A percentile compares a stretch with the other conserved stretches of the same genome.
phyloP scores from a whole-genome alignment of 1,140 invertebrate species.

The Wasmannia auropunctata region DNA sequence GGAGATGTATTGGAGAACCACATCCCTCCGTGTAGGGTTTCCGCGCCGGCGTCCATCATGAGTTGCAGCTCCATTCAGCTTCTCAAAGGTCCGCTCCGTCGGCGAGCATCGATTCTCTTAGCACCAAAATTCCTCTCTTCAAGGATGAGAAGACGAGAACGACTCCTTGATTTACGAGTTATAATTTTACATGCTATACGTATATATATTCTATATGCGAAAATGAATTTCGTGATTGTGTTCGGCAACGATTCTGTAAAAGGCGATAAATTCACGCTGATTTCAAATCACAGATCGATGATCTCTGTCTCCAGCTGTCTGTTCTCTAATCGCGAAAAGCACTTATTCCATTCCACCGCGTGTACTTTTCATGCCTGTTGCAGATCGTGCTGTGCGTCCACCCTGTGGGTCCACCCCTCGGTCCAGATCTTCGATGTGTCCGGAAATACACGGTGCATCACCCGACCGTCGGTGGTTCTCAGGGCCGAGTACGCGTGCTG shows the following conservation, averaged over 20 bases:
- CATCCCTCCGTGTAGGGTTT: slow-evolving; percentile 77
- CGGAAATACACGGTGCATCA: slow-evolving; percentile 67
- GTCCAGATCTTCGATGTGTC: slow-evolving; percentile 31
- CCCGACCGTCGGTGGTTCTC: slow-evolving; percentile 54
- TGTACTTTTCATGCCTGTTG: slow-evolving; percentile 16
- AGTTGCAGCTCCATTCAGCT: slow-evolving; percentile 80
- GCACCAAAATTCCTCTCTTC: background rate
- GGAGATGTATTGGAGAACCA: slow-evolving; percentile 80
- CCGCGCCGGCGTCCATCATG: slow-evolving; percentile 80
- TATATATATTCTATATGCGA: slow-evolving; percentile 13
- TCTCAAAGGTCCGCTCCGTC: slow-evolving; percentile 23
- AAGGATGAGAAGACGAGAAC: background rate
- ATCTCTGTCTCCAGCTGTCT: slow-evolving; percentile 5
- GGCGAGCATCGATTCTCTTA: background rate
- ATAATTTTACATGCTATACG: background rate
- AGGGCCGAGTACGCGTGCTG: slow-evolving; percentile 38
- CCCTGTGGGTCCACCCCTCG: slow-evolving; percentile 15
- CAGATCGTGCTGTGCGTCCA: slow-evolving; percentile 43
- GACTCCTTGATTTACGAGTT: slow-evolving; percentile 8
- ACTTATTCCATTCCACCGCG: slow-evolving; percentile 39
- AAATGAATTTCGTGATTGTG: slow-evolving; percentile 1
- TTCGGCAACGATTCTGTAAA: slow-evolving; percentile 9
- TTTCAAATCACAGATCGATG: slow-evolving; percentile 13
- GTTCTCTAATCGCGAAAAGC: background rate
- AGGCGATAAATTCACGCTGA: slow-evolving; percentile 26